phyloP scores from a whole-genome alignment of 2,113 vertebrate genomes.

The Caloenas nicobarica region DNA sequence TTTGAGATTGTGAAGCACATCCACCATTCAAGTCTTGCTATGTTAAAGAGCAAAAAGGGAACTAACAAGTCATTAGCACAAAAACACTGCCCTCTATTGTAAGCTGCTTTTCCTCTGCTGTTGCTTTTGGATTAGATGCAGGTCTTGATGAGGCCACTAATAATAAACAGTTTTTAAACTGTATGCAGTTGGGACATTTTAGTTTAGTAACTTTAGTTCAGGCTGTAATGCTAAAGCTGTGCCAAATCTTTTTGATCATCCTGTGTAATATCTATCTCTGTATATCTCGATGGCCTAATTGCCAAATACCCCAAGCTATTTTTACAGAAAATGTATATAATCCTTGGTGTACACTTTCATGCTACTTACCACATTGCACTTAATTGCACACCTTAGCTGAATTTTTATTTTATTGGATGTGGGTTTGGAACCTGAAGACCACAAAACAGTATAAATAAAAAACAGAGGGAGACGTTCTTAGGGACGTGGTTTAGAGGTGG shows the following conservation, averaged over 20 bases:
- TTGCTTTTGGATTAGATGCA: neutral
- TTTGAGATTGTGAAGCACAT: neutral
- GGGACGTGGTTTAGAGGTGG: too few relatives aligned
- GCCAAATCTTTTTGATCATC: neutral
- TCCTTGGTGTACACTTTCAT: neutral
- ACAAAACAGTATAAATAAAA: neutral
- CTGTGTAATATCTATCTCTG: neutral
- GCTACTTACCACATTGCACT: neutral
- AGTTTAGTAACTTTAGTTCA: neutral
- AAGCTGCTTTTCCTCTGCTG: neutral
- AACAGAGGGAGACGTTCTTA: neutral
- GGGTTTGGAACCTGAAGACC: neutral
- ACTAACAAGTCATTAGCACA: neutral
- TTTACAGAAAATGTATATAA: neutral
- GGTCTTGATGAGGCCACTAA: neutral
- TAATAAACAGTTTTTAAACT: neutral
- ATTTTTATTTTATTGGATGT: neutral
- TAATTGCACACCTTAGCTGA: neutral
- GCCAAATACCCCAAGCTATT: neutral
- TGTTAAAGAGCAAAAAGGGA: neutral
- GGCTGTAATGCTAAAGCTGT: neutral
- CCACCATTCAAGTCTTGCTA: neutral
- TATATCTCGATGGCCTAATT: neutral
- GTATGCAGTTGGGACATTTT: neutral
- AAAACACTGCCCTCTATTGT: slow-evolving; percentile 37